Percentiles rank a stretch among this genome's conserved stretches.
phyloP scores from a whole-genome alignment of 2,113 vertebrate species.

The Chaetodon auriga region DNA sequence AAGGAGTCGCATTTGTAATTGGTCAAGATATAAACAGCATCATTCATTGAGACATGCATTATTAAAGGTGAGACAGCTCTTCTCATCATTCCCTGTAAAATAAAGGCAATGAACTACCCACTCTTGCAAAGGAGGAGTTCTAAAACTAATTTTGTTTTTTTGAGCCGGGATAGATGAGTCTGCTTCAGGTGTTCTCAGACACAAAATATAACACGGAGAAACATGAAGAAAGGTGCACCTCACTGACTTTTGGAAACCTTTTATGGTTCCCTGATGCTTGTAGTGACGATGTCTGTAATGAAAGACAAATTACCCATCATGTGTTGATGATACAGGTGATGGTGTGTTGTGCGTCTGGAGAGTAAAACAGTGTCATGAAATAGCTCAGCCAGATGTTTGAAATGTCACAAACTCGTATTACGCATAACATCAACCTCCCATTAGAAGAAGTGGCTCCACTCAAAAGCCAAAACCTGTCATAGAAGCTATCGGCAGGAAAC shows the following conservation, averaged over 20 bases:
- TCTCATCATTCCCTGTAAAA: background rate
- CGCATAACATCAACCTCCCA: conserved; percentile 10
- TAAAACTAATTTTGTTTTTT: background rate
- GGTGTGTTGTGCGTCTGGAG: background rate
- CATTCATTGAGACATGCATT: background rate
- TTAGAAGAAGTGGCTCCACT: conserved; percentile 8
- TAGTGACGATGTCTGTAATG: background rate
- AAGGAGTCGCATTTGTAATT: background rate
- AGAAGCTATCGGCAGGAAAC: conserved; percentile 52
- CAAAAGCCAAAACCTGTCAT: conserved; percentile 30
- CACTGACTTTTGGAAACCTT: background rate
- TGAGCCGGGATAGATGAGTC: background rate
- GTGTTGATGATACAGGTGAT: conserved; percentile 5
- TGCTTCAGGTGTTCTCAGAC: conserved; percentile 2
- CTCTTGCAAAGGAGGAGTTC: background rate
- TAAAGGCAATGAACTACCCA: background rate
- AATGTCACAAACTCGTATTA: conserved; percentile 36
- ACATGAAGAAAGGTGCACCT: background rate
- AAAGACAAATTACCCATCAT: conserved; percentile 28
- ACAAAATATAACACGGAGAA: background rate
- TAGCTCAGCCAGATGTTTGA: conserved; percentile 45
- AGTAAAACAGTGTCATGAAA: conserved; percentile 34
- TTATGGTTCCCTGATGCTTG: background rate
- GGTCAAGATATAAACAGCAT: background rate
- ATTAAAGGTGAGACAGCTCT: background rate